Evolutionary conservation across 2,113 vertebrate genomes (phyloP), one percentile per base, ranked within the genome.

Genomic region (Limanda limanda): DNA sequence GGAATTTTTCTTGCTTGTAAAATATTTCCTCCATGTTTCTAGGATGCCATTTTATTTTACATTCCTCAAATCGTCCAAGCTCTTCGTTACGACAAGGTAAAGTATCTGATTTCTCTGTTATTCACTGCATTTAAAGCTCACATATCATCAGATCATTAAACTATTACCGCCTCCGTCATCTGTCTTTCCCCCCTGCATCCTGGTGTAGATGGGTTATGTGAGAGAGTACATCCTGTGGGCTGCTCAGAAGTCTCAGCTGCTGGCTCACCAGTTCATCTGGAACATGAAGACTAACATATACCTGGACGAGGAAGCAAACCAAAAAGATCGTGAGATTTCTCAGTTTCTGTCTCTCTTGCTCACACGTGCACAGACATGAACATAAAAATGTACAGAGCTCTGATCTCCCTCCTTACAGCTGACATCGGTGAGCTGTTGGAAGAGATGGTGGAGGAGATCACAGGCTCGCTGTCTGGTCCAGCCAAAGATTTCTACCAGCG

Each of bases 251-350:
- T 99, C 98, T 61, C 98, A 99, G 91, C 96, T 99, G 2, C 89
- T 99, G 89, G 97, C 97, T 52, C 97, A 99, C 83, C 98, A 99
- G 23, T 99, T 99, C 84, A 99, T 99, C 91, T 99, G 98, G 97
- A 99, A 99, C 91, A 99, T 99, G 97, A 98, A 99, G 89, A 99
- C 97, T 4, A 99, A 99, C 90, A 96, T 97, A 83, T 99, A 88
- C 86, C 79, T 96, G 60, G 97, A 98, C 20, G 97, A 99, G 78
- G 98, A 99, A 81, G 97, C 92, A 25, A 95, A 95, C 81, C 96
- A 97, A 73, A 99, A 98, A 91, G 97, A 99, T 78, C 95, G 97
- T 99, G 90, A 96, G 96, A 71, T 9, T 7, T 20, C 13, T 23
- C 12, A n/a, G 1, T 21, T 24, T 62, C 13, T n/a, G 2, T 51